These are phyloP conservation scores for Enteromius radiatus DNA, from an alignment of 2,797 vertebrate genomes.

Conservation along the genomic window DNA sequence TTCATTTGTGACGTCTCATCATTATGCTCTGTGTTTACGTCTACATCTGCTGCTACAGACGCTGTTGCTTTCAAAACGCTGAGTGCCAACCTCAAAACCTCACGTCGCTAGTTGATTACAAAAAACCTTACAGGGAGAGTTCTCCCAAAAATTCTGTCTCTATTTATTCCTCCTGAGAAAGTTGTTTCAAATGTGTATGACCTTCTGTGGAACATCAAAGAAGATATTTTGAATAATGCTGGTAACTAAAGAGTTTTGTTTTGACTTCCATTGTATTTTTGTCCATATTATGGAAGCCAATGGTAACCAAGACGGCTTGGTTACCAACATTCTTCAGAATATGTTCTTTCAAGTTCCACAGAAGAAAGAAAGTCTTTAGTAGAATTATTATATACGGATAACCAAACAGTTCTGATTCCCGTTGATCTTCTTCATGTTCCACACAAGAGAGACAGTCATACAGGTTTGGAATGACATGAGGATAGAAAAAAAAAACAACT, in stretches of 20 bases:
- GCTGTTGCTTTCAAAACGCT: slow-evolving; percentile 61
- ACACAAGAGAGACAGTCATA: background rate
- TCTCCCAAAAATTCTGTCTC: background rate
- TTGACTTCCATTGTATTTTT: background rate
- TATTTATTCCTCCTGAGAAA: background rate
- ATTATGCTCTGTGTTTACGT: slow-evolving; percentile 64
- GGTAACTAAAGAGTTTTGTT: background rate
- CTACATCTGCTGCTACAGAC: slow-evolving; percentile 61
- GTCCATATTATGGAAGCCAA: background rate
- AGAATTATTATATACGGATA: background rate
- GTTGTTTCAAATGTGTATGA: background rate
- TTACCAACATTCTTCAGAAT: background rate
- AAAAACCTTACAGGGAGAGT: background rate
- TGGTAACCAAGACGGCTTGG: background rate
- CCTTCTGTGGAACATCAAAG: background rate
- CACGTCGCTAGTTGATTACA: slow-evolving; percentile 18
- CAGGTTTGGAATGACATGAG: background rate
- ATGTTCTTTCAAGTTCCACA: background rate
- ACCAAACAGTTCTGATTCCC: background rate
- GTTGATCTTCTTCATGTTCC: background rate
- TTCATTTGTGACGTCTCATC: slow-evolving; percentile 54
- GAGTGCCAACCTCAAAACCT: slow-evolving; percentile 60
- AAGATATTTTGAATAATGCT: background rate
- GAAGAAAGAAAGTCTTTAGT: background rate
- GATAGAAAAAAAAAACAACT: background rate